These are phyloP conservation scores for Melanerpes aurifrons DNA, from an alignment of 2,113 vertebrate species.

Conservation along the genomic window DNA sequence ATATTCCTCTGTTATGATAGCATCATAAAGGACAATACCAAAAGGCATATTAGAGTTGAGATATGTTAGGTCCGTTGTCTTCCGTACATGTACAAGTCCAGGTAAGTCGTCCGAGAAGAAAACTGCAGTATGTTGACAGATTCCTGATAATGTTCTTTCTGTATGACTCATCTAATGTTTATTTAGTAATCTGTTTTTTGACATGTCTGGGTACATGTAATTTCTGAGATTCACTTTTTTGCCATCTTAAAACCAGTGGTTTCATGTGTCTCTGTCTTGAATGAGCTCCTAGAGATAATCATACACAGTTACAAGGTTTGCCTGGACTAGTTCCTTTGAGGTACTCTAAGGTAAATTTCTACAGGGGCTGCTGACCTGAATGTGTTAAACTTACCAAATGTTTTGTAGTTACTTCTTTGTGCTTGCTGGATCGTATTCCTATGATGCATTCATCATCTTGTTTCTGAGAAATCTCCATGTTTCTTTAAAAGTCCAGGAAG, in stretches of 20 bases:
- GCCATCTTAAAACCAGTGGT: neutral
- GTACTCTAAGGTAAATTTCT: conserved; percentile 21
- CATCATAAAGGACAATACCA: neutral
- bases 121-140: neutral
- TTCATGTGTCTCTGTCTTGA: neutral
- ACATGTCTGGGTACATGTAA: neutral
- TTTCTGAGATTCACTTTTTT: neutral
- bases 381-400: conserved; percentile 10
- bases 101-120: neutral
- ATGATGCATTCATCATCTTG: rapidly evolving
- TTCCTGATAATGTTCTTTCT: neutral
- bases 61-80: neutral
- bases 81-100: neutral
- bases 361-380: neutral
- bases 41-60: neutral
- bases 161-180: neutral
- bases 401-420: neutral
- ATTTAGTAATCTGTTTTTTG: neutral
- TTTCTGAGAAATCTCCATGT: neutral
- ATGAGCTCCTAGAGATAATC: neutral
- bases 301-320: neutral
- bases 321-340: neutral
- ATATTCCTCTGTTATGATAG: neutral
- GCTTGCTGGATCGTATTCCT: neutral
- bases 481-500: neutral